Conservation (phyloP, 2,113 vertebrate species). For the Macrotus californicus region DNA sequence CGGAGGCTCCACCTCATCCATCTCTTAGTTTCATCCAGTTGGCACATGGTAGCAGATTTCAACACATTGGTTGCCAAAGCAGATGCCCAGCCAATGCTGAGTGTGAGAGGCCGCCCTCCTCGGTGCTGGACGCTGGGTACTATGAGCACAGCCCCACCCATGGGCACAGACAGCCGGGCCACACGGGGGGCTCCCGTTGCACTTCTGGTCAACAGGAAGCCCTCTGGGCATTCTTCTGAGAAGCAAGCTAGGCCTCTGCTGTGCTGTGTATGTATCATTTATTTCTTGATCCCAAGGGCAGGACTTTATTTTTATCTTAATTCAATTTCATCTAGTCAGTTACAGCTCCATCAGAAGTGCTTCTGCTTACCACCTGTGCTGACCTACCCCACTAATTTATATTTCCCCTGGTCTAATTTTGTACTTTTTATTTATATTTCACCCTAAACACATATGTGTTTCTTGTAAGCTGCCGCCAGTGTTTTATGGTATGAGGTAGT, state of each 20-base stretch:
- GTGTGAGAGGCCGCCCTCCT: background rate
- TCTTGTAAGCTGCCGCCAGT: background rate
- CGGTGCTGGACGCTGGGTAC: fast-evolving
- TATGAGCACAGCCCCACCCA: fast-evolving
- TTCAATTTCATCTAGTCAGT: background rate
- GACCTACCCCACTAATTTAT: conserved; percentile 33
- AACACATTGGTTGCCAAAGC: fast-evolving
- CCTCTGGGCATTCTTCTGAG: background rate
- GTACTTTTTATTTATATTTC: conserved; percentile 44
- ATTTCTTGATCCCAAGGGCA: background rate
- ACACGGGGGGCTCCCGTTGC: fast-evolving
- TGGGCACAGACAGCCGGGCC: background rate
- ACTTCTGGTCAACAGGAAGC: background rate
- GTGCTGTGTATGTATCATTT: background rate
- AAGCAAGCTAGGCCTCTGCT: background rate
- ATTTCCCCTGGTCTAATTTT: conserved; percentile 11
- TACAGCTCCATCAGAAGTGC: background rate
- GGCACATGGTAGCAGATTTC: background rate
- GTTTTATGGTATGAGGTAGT: background rate
- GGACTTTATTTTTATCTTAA: background rate
- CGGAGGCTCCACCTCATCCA: background rate
- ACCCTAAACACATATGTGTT: background rate
- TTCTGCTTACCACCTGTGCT: background rate
- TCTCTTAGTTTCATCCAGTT: fast-evolving
- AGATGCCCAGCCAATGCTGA: background rate